Percentiles rank a stretch among this genome's conserved stretches.
Conservation (phyloP, 2,113 vertebrate genomes). For the Marcusenius ussheri region DNA sequence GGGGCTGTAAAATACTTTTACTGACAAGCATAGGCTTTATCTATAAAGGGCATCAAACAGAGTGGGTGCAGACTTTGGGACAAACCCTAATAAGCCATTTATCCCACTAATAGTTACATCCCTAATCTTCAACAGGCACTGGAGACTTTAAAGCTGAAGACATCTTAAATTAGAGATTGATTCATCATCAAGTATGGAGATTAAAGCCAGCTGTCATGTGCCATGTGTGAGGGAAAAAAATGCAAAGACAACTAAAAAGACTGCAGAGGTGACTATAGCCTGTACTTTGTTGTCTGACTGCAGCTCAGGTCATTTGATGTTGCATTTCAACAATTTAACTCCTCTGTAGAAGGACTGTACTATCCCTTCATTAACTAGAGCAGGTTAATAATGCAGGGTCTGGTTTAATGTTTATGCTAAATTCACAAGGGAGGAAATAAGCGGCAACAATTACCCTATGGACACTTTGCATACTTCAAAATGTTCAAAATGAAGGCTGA, state of each 20-base stretch:
- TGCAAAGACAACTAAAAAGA: not conserved
- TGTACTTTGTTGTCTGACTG: not conserved
- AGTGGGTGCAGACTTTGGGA: not conserved
- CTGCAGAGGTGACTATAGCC: not conserved
- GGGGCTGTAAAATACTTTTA: not conserved
- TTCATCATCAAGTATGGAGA: not conserved
- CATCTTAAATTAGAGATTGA: not conserved
- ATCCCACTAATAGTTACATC: not conserved
- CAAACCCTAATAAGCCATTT: not conserved
- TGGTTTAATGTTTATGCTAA: not conserved
- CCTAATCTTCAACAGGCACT: not conserved
- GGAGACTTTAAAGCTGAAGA: not conserved
- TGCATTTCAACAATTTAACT: not conserved
- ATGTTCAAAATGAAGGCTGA: not conserved
- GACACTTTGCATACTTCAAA: not conserved
- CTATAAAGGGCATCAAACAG: not conserved
- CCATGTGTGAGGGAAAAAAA: not conserved
- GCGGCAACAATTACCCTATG: not conserved
- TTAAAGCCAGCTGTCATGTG: not conserved
- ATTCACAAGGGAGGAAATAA: not conserved
- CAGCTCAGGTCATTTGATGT: not conserved
- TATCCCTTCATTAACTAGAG: not conserved
- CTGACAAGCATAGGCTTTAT: not conserved
- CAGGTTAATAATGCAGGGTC: not conserved
- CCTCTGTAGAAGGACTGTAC: not conserved